Conservation (phyloP, 37 sponge, comb jelly and placozoan genomes). For the Amphimedon queenslandica region DNA sequence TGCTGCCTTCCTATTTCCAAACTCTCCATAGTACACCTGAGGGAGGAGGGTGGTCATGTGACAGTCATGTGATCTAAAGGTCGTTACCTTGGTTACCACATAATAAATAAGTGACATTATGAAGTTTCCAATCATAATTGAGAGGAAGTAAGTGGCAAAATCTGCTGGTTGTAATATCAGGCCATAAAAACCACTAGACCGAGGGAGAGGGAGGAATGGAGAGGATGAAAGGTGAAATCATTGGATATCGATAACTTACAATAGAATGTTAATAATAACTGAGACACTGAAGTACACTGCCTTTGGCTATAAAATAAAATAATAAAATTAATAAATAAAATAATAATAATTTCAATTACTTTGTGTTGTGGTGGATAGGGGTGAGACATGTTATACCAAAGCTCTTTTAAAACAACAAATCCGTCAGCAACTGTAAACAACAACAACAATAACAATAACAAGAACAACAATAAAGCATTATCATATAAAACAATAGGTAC, state of each 20-base stretch:
- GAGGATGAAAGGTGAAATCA: too few relatives aligned
- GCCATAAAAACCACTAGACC: conserved; percentile 12
- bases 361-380: conserved; percentile 24
- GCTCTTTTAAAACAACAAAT: not conserved
- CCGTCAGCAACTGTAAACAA: too few relatives aligned
- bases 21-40: conserved; percentile 14
- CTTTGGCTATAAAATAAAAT: conserved; percentile 48
- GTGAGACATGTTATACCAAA: not conserved
- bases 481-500: too few relatives aligned
- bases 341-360: not conserved
- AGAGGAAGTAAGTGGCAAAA: conserved; percentile 44
- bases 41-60: not conserved
- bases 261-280: conserved; percentile 13
- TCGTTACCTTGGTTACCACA: conserved; percentile 15
- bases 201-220: too few relatives aligned
- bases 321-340: not conserved
- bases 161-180: conserved; percentile 16
- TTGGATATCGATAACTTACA: too few relatives aligned
- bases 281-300: conserved; percentile 3
- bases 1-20: not conserved
- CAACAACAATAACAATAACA: too few relatives aligned
- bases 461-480: too few relatives aligned
- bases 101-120: conserved; percentile 28
- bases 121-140: conserved; percentile 39
- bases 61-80: not conserved